These are phyloP conservation scores for Leuctra nigra DNA, from an alignment of 2,888 invertebrate genomes.

Conservation along the genomic window DNA sequence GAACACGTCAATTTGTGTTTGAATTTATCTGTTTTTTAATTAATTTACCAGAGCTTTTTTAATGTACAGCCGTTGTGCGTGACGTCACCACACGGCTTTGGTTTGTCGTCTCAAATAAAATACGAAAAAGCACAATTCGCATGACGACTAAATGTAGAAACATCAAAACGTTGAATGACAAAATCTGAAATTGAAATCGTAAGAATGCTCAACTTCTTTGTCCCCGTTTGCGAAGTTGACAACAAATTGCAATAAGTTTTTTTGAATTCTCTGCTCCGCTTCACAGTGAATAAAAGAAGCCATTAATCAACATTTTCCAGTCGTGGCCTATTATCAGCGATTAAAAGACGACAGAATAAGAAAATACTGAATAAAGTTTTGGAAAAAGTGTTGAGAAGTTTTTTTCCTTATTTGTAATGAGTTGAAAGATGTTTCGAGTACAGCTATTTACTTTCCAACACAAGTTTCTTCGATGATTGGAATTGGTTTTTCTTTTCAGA, in stretches of 20 bases:
- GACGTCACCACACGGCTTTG: too few relatives aligned
- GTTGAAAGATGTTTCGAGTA: conserved; percentile 14
- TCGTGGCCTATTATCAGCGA: conserved; percentile 8
- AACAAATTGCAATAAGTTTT: conserved; percentile 16
- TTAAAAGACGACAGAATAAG: neutral
- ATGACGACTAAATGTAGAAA: too few relatives aligned
- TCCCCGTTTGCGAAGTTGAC: too few relatives aligned
- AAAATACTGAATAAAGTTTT: neutral
- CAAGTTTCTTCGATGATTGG: conserved; percentile 13
- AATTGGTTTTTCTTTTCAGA: conserved; percentile 5
- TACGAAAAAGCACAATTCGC: too few relatives aligned
- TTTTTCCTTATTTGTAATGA: conserved; percentile 11
- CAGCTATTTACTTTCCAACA: conserved; percentile 6
- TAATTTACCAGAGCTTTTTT: too few relatives aligned
- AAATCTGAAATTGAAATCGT: too few relatives aligned
- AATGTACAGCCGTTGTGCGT: too few relatives aligned
- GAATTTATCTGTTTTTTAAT: too few relatives aligned
- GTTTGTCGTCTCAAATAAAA: too few relatives aligned
- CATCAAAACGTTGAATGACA: too few relatives aligned
- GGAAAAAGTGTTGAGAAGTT: conserved; percentile 1
- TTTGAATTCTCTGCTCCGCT: neutral
- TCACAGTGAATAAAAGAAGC: conserved; percentile 4
- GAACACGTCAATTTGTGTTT: too few relatives aligned
- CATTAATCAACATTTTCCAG: conserved; percentile 17
- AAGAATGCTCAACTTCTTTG: too few relatives aligned